Conservation (phyloP, 2,888 invertebrate genomes). For the Cepaea hortensis region DNA sequence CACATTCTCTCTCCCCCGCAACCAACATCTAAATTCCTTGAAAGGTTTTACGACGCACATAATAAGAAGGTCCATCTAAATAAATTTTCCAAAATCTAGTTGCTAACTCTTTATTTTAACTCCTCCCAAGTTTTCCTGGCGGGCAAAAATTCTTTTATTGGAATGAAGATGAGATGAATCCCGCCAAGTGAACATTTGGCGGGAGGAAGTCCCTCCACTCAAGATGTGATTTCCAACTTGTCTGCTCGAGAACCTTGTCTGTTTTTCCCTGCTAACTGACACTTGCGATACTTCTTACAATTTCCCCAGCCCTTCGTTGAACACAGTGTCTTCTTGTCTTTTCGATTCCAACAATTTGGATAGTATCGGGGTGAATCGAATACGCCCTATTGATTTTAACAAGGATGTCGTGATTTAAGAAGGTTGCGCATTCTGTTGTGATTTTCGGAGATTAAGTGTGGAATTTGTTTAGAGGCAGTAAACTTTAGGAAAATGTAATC, state of each 20-base stretch:
- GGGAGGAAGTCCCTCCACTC: slow-evolving; percentile 12
- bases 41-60: background rate
- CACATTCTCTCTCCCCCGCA: no score
- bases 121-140: background rate
- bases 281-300: slow-evolving; percentile 21
- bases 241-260: background rate
- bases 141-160: slow-evolving; percentile 34
- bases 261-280: slow-evolving; percentile 36
- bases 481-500: no score
- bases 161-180: slow-evolving; percentile 35
- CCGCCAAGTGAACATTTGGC: background rate
- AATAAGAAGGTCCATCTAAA: background rate
- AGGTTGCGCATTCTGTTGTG: no score
- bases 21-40: background rate
- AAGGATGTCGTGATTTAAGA: no score
- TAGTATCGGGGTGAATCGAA: background rate
- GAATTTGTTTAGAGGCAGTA: no score
- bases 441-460: no score
- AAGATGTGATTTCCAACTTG: slow-evolving; percentile 29
- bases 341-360: background rate
- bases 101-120: background rate
- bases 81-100: background rate
- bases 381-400: background rate
- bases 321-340: slow-evolving; percentile 2
- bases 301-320: background rate